phyloP scores from a whole-genome alignment of 2,113 vertebrate species.

The Polyodon spathula region DNA sequence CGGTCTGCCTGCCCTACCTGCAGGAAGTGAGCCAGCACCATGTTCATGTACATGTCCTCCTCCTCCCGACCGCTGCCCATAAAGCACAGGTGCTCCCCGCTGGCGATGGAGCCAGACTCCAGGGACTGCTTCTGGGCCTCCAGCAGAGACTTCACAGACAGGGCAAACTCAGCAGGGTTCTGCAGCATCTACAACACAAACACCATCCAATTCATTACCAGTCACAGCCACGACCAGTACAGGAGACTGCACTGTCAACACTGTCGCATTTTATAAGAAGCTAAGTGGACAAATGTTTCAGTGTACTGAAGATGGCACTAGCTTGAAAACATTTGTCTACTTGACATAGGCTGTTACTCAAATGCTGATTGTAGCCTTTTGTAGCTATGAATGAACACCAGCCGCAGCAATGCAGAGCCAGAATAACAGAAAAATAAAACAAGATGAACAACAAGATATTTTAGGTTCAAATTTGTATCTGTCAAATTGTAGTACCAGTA shows the following conservation, averaged over 20 bases:
- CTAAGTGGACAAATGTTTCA: too few relatives aligned
- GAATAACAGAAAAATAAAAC: too few relatives aligned
- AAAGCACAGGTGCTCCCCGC: conserved; percentile 93
- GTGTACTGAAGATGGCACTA: too few relatives aligned
- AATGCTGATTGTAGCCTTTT: too few relatives aligned
- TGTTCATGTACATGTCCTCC: conserved; percentile 99
- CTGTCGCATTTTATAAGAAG: too few relatives aligned
- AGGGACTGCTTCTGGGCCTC: conserved; percentile 96
- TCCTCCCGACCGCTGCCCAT: conserved; percentile 98
- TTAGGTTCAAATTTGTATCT: too few relatives aligned
- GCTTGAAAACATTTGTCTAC: too few relatives aligned
- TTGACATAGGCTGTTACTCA: too few relatives aligned
- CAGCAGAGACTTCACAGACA: conserved; percentile 90
- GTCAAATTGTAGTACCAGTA: too few relatives aligned
- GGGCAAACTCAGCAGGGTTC: conserved; percentile 90
- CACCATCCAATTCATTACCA: not conserved
- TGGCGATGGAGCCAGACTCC: conserved; percentile 88
- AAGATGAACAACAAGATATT: too few relatives aligned
- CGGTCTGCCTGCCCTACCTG: conserved; percentile 68
- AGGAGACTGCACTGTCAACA: not conserved
- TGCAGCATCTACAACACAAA: conserved; percentile 79
- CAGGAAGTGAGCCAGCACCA: conserved; percentile 95
- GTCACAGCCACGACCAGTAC: not conserved
- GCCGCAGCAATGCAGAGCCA: too few relatives aligned
- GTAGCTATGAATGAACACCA: too few relatives aligned